phyloP scores from a whole-genome alignment of 2,797 vertebrate genomes.

The Liparis tanakae region DNA sequence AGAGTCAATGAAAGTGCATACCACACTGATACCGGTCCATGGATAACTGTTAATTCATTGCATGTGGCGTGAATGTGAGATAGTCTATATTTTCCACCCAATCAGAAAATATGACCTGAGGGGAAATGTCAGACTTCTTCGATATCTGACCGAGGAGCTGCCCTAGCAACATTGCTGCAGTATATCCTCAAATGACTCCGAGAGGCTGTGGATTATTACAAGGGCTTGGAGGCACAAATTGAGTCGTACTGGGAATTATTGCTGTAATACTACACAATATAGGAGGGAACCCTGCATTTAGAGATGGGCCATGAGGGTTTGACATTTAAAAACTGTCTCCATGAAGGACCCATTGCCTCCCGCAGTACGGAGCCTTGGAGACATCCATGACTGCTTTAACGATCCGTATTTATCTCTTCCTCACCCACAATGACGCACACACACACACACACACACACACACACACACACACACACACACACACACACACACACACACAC shows the following conservation, averaged over 20 bases:
- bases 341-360: slow-evolving; percentile 63
- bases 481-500: slow-evolving; percentile 14
- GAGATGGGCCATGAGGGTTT: slow-evolving; percentile 48
- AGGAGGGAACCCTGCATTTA: slow-evolving; percentile 53
- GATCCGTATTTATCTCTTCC: slow-evolving; percentile 68
- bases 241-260: slow-evolving; percentile 70
- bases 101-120: background rate
- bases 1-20: slow-evolving; percentile 53
- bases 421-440: slow-evolving; percentile 34
- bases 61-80: slow-evolving; percentile 31
- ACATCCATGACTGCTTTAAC: slow-evolving; percentile 63
- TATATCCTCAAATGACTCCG: slow-evolving; percentile 49
- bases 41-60: slow-evolving; percentile 48
- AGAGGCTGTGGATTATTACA: slow-evolving; percentile 54
- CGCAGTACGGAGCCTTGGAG: slow-evolving; percentile 52
- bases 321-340: slow-evolving; percentile 70
- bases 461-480: slow-evolving; percentile 11
- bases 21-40: slow-evolving; percentile 38
- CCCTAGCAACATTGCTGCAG: background rate
- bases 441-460: slow-evolving; percentile 26
- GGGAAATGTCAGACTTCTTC: slow-evolving; percentile 67
- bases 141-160: slow-evolving; percentile 15
- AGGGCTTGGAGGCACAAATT: slow-evolving; percentile 58
- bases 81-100: slow-evolving; percentile 44
- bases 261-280: slow-evolving; percentile 56